A percentile compares a stretch with the other conserved stretches of the same genome.
Conservation (phyloP, 1,140 invertebrate species). For the Anoplolepis gracilipes region DNA sequence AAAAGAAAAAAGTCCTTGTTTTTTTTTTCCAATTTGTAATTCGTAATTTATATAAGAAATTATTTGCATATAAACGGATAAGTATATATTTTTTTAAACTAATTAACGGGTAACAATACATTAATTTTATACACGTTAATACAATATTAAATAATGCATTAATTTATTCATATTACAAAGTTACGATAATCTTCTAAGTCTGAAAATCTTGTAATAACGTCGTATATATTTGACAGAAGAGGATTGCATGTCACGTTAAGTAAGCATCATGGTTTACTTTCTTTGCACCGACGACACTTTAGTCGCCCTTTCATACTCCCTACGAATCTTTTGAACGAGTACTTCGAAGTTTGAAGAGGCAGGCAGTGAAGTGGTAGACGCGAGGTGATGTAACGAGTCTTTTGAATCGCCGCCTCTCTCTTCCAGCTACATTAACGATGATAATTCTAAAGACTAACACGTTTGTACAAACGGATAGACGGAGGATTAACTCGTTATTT, state of each 20-base stretch:
- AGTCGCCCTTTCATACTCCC: conserved; percentile 52
- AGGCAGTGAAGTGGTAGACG: conserved; percentile 37
- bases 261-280: conserved; percentile 14
- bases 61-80: too few relatives aligned
- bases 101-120: background rate
- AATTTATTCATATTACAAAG: background rate
- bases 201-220: background rate
- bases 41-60: too few relatives aligned
- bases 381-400: conserved; percentile 58
- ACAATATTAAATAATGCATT: background rate
- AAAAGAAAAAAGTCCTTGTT: background rate
- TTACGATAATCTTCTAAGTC: background rate
- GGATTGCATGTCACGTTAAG: conserved; percentile 10
- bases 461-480: conserved; percentile 9
- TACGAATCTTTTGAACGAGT: conserved; percentile 56
- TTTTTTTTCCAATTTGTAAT: background rate
- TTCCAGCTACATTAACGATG: conserved; percentile 42
- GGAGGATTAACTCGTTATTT: conserved; percentile 6
- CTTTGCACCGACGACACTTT: conserved; percentile 9
- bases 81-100: background rate
- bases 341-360: conserved; percentile 49
- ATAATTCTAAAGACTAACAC: conserved; percentile 46
- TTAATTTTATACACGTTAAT: background rate
- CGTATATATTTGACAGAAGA: background rate
- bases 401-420: conserved; percentile 51